Conservation (phyloP, 2,113 vertebrate genomes). For the Paramisgurnus dabryanus region DNA sequence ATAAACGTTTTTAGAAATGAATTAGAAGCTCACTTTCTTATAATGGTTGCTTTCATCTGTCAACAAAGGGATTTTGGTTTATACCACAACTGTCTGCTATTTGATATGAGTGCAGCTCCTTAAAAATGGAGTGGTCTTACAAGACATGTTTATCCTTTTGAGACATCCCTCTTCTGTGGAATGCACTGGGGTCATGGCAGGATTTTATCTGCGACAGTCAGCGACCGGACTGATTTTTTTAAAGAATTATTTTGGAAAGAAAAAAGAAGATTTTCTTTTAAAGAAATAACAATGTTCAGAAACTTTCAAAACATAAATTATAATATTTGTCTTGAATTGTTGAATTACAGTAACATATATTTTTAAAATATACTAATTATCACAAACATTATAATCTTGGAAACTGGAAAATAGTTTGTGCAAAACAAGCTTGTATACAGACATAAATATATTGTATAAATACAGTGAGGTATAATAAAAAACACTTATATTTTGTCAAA, state of each 20-base stretch:
- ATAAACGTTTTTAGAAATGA: not conserved
- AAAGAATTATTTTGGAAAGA: constrained; percentile 54
- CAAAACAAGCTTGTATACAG: constrained; percentile 33
- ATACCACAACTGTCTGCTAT: constrained; percentile 58
- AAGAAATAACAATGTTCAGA: not conserved
- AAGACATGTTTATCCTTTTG: constrained; percentile 57
- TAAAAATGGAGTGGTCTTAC: constrained; percentile 39
- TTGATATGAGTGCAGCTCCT: constrained; percentile 55
- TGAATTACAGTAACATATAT: not conserved
- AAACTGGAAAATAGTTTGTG: constrained; percentile 17
- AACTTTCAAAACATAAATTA: not conserved
- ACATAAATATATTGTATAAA: constrained; percentile 42
- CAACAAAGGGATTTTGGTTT: constrained; percentile 38
- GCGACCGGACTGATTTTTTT: constrained; percentile 52
- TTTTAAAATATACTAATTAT: constrained; percentile 32
- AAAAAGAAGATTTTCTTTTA: not conserved
- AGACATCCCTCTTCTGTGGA: constrained; percentile 58
- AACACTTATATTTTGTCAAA: constrained; percentile 36
- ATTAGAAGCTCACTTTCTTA: not conserved
- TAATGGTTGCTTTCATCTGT: not conserved
- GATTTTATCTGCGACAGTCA: constrained; percentile 64
- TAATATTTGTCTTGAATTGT: constrained; percentile 9
- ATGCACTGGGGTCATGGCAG: constrained; percentile 59
- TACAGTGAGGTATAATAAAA: constrained; percentile 46
- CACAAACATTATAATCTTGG: constrained; percentile 21